Percentiles rank a stretch among this genome's conserved stretches.
phyloP scores from a whole-genome alignment of 2,113 vertebrate genomes.

The Aepyceros melampus region DNA sequence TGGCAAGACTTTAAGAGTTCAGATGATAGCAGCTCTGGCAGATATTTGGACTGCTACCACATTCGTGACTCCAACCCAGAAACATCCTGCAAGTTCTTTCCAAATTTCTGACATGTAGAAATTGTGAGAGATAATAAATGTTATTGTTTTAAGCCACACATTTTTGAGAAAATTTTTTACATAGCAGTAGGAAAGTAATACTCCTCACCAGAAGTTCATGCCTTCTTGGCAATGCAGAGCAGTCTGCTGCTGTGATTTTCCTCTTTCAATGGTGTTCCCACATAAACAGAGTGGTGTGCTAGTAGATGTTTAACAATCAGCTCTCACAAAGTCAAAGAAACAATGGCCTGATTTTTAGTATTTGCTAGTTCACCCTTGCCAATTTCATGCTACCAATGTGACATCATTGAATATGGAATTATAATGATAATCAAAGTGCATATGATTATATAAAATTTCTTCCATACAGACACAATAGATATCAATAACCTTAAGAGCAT shows the following conservation, averaged over 20 bases:
- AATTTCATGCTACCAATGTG: not conserved
- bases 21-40: not conserved
- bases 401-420: not conserved
- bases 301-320: not conserved
- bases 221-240: not conserved
- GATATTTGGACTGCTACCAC: not conserved
- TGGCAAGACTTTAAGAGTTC: not conserved
- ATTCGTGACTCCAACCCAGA: not conserved
- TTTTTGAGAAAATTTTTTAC: not conserved
- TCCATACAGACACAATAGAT: not conserved
- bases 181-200: not conserved
- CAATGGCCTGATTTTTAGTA: not conserved
- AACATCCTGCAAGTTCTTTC: not conserved
- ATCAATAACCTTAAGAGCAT: not conserved
- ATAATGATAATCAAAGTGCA: not conserved
- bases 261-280: not conserved
- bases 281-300: not conserved
- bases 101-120: not conserved
- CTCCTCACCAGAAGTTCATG: not conserved
- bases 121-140: not conserved
- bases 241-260: not conserved
- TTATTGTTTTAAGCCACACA: not conserved
- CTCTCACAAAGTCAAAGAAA: not conserved
- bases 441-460: not conserved
- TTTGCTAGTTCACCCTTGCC: not conserved